phyloP scores from a whole-genome alignment of 2,888 invertebrate species.

The Drosophila neoperkinsi region DNA sequence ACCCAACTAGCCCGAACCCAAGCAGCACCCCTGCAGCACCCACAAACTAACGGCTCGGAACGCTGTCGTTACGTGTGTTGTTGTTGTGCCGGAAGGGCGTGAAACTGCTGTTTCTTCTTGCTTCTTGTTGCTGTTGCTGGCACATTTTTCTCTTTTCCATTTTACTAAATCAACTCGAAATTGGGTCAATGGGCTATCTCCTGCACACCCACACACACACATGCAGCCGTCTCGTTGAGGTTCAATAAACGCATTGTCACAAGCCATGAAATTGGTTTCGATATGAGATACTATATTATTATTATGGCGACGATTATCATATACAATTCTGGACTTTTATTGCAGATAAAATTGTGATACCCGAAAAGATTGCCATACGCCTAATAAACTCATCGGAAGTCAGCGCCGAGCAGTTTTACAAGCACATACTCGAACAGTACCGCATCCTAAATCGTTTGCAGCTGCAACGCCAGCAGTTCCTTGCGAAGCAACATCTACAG shows the following conservation, averaged over 20 bases:
- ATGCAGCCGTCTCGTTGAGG: slow-evolving; percentile 43
- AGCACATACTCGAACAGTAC: slow-evolving; percentile 83
- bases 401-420: slow-evolving; percentile 85
- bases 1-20: neutral
- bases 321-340: neutral
- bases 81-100: slow-evolving; percentile 52
- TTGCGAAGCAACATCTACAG: slow-evolving; percentile 81
- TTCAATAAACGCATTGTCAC: slow-evolving; percentile 67
- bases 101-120: slow-evolving; percentile 41
- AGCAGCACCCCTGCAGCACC: neutral
- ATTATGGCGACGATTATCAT: neutral
- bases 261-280: slow-evolving; percentile 53
- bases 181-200: slow-evolving; percentile 82
- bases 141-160: slow-evolving; percentile 49
- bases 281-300: neutral
- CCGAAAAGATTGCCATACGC: slow-evolving; percentile 85
- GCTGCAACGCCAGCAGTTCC: slow-evolving; percentile 80
- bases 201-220: slow-evolving; percentile 35
- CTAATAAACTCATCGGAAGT: slow-evolving; percentile 84
- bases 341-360: slow-evolving; percentile 85
- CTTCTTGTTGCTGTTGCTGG: slow-evolving; percentile 33
- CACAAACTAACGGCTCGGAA: slow-evolving; percentile 44
- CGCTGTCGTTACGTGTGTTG: slow-evolving; percentile 24
- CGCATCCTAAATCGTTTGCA: slow-evolving; percentile 80
- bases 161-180: slow-evolving; percentile 78